Conservation (phyloP, 1,140 invertebrate species). For the Temnothorax nylanderi region DNA sequence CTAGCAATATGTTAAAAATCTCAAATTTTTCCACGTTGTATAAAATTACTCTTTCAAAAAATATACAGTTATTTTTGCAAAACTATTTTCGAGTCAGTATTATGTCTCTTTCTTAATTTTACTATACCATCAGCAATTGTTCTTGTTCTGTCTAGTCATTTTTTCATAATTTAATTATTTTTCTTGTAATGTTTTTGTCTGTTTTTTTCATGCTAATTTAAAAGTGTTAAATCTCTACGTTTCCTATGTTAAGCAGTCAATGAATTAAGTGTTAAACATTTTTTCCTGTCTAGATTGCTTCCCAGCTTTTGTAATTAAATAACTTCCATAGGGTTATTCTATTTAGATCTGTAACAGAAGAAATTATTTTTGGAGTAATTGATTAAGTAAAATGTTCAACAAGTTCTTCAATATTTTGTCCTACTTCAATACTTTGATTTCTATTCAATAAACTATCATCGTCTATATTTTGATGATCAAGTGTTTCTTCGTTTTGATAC, state of each 20-base stretch:
- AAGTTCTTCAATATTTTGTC: too few relatives aligned
- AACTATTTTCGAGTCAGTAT: neutral
- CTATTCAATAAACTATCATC: too few relatives aligned
- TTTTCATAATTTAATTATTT: neutral
- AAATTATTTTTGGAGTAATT: too few relatives aligned
- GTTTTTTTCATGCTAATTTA: neutral
- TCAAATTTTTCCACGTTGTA: neutral
- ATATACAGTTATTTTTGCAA: neutral
- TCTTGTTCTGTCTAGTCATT: neutral
- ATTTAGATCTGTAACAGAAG: too few relatives aligned
- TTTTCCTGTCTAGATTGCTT: neutral
- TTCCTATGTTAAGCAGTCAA: neutral
- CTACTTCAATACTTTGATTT: too few relatives aligned
- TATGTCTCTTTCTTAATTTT: neutral
- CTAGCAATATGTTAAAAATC: too few relatives aligned
- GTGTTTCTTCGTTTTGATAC: too few relatives aligned
- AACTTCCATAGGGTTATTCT: neutral
- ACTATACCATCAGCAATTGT: neutral
- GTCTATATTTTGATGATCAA: too few relatives aligned
- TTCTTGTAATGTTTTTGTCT: neutral
- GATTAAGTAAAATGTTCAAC: too few relatives aligned
- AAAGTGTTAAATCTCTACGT: neutral
- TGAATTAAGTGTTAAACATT: neutral
- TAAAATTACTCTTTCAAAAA: neutral
- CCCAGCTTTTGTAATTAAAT: neutral